Conservation (phyloP, 2,113 vertebrate species). For the Pipra filicauda region DNA sequence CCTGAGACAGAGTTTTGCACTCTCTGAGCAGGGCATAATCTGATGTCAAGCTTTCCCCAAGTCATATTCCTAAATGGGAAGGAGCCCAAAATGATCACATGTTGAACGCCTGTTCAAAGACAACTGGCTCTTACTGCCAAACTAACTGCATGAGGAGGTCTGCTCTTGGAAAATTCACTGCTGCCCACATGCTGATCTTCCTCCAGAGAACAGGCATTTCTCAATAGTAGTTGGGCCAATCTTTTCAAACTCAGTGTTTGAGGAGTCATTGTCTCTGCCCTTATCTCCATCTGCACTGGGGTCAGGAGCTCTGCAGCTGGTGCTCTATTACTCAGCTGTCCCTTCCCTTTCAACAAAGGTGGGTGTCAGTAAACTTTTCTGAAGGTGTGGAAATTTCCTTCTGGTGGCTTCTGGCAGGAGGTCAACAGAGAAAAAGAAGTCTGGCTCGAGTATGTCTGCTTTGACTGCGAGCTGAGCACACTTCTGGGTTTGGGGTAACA, state of each 20-base stretch:
- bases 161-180: neutral
- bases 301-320: neutral
- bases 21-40: neutral
- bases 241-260: neutral
- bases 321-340: neutral
- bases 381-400: neutral
- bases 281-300: neutral
- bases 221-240: neutral
- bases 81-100: neutral
- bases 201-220: slow-evolving; percentile 1
- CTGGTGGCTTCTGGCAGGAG: neutral
- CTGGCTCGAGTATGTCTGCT: neutral
- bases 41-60: slow-evolving; percentile 24
- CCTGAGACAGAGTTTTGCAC: neutral
- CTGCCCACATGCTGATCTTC: neutral
- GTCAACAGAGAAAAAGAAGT: too few relatives aligned
- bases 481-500: neutral
- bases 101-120: neutral
- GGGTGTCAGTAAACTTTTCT: neutral
- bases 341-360: neutral
- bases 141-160: neutral
- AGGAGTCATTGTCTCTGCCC: neutral
- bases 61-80: neutral
- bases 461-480: neutral
- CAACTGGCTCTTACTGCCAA: neutral